Percentiles rank a stretch among this genome's conserved stretches.
Evolutionary conservation across 2,888 invertebrate genomes (phyloP).

Genomic region (Drosophila putrida): DNA sequence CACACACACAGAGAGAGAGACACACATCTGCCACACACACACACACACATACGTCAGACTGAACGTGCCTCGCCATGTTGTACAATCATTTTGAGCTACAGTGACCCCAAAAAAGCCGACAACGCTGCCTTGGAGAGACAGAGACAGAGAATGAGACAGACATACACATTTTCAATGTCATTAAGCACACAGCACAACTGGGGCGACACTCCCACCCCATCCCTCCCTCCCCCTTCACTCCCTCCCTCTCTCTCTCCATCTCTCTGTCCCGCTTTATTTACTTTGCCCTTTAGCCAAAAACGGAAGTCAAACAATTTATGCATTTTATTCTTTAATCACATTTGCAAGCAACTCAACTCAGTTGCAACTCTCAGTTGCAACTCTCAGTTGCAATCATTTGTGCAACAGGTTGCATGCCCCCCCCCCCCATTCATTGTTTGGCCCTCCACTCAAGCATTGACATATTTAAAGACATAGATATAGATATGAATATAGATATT

Average conservation of each 20-base stretch:
- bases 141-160: too few relatives aligned
- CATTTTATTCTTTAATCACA: conserved; percentile 25
- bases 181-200: conserved; percentile 38
- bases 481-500: too few relatives aligned
- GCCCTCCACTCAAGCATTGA: background rate
- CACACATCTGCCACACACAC: conserved; percentile 12
- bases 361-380: conserved; percentile 1
- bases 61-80: conserved; percentile 54
- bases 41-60: conserved; percentile 7
- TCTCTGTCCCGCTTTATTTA: background rate
- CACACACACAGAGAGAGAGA: conserved; percentile 16
- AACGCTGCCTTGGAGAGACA: conserved; percentile 35
- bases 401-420: conserved; percentile 19
- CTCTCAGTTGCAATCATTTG: conserved; percentile 14
- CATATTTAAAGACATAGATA: too few relatives aligned
- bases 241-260: background rate
- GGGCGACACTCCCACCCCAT: background rate
- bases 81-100: conserved; percentile 74
- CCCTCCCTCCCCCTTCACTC: too few relatives aligned
- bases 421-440: background rate
- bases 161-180: conserved; percentile 65
- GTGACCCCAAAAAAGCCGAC: conserved; percentile 62
- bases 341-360: background rate
- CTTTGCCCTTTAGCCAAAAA: conserved; percentile 10
- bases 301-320: conserved; percentile 24